Conservation (phyloP, 2,888 invertebrate species). For the Leucozona laternaria region DNA sequence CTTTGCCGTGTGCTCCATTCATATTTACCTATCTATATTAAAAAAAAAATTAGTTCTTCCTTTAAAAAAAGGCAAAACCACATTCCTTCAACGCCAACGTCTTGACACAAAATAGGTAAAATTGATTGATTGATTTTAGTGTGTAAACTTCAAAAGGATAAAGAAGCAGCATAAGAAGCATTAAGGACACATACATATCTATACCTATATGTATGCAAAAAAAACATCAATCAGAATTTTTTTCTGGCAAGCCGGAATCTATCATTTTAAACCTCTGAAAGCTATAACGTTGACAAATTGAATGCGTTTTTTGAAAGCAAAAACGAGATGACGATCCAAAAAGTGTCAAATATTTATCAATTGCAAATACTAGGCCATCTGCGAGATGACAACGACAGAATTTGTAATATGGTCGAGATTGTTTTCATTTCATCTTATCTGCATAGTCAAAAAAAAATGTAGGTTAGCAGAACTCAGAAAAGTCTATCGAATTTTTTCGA, state of each 20-base stretch:
- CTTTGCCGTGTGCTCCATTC: constrained; percentile 23
- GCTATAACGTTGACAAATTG: constrained; percentile 72
- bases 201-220: background rate
- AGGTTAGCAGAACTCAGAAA: too few relatives aligned
- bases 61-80: constrained; percentile 29
- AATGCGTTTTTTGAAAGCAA: constrained; percentile 53
- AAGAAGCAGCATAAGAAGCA: background rate
- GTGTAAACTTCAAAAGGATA: background rate
- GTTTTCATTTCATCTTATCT: constrained; percentile 19
- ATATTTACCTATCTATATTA: constrained; percentile 27
- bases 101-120: constrained; percentile 41
- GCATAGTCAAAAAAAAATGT: background rate
- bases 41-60: constrained; percentile 33
- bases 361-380: constrained; percentile 3
- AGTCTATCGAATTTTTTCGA: too few relatives aligned
- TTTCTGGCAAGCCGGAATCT: constrained; percentile 40
- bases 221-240: constrained; percentile 62
- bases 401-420: background rate
- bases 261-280: constrained; percentile 53
- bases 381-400: constrained; percentile 3
- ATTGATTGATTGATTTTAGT: constrained; percentile 68
- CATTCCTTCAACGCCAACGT: constrained; percentile 13
- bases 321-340: background rate
- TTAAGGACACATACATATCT: background rate
- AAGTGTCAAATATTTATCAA: constrained; percentile 15